phyloP scores from a whole-genome alignment of 2,113 vertebrate genomes.

The Heloderma charlesbogerti region DNA sequence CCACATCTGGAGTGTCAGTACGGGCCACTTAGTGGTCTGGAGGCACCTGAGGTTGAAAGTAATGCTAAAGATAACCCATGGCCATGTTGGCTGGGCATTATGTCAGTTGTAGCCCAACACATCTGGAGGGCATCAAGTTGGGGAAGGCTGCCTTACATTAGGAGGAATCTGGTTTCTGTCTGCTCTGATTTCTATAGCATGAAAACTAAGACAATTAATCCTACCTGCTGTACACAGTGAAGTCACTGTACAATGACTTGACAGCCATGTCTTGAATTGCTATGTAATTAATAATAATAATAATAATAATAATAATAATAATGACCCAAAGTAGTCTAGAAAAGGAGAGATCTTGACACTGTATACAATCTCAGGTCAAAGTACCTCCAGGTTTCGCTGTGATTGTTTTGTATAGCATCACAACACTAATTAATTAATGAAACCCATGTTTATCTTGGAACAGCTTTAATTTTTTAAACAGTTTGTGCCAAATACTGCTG shows the following conservation, averaged over 20 bases:
- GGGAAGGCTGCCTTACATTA: not conserved
- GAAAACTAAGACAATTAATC: not conserved
- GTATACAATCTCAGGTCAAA: constrained; percentile 30
- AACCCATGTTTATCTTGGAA: constrained; percentile 43
- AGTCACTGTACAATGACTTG: constrained; percentile 25
- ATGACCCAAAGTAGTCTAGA: not conserved
- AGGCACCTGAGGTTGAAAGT: not conserved
- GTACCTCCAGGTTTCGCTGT: constrained; percentile 2
- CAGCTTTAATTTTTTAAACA: constrained; percentile 51
- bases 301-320: constrained; percentile 1
- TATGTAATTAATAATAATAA: constrained; percentile 16
- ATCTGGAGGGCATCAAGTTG: too few species aligned
- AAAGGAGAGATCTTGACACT: constrained; percentile 14
- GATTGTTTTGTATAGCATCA: constrained; percentile 1
- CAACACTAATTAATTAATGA: constrained; percentile 48
- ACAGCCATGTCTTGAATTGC: constrained; percentile 12
- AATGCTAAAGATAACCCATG: not conserved
- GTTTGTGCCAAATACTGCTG: constrained; percentile 34
- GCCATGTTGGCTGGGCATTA: too few species aligned
- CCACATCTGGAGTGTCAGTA: not conserved
- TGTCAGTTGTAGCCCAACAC: too few species aligned
- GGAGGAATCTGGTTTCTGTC: not conserved
- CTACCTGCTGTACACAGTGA: not conserved
- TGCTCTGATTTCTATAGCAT: not conserved
- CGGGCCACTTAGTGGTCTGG: not conserved